Base-by-base conservation (phyloP, 1,140 invertebrate species). In the Lethrus apterus region DNA sequence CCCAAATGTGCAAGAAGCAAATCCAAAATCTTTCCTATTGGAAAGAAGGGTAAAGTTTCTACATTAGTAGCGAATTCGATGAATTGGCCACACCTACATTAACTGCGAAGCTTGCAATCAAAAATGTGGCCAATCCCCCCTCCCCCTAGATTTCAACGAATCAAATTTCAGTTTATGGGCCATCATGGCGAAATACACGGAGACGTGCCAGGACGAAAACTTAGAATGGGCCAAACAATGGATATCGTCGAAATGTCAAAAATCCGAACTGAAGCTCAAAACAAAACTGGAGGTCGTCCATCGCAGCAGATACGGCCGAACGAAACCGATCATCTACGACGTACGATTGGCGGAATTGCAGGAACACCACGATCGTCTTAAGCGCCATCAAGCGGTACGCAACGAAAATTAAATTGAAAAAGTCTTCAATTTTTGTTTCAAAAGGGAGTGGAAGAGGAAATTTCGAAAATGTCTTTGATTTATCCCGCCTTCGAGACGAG, bases 331-430 rank as follows among this genome's bases (percentile, higher is more conserved):
- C 15, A 19, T 49, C 19, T 49, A 19, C 14, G 31, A 49, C 7
- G 18, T 44, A n/a, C n/a, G 47, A n/a, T 38, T 49, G 10, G 41
- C 31, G 9, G 47, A 49, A 33, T 26, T 49, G 13, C 34, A 29
- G 15, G 11, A 18, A 1, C 47, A 49, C 31, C 14, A 32, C 5
- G 40, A 44, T 3, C 11, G 20, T 21, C 19, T 45, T 8, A 5
- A 21, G 10, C 17, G 26, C 4, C 41, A 43, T 43, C 29, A 14
- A 43, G 41, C 21, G 11, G 41, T 29, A 4, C 9, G 18, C 5
- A 26, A 7, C 1, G 4, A 13, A 35, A 35, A 35, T 15, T 17
- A 2, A 35, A 35, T 14, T 14, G 13, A 14, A 4, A 35, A 11
- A 15, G 5, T 11, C 5, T 33, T 5, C 14, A 33, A 4, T 5